phyloP scores from a whole-genome alignment of 2,113 vertebrate species.

The Columba janthina region DNA sequence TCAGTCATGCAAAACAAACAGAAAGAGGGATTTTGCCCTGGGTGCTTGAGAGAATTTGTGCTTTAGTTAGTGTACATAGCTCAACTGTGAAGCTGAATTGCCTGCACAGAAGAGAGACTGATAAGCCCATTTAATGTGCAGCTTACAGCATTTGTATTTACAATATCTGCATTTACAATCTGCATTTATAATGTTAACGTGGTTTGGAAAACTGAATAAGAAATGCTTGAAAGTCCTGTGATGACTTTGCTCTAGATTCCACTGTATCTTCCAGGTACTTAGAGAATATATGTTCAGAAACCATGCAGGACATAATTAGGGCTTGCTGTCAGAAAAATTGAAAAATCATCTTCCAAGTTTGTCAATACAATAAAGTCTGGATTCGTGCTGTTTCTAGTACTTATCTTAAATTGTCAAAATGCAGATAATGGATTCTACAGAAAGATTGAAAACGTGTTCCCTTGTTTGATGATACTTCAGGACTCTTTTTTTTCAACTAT shows the following conservation, averaged over 20 bases:
- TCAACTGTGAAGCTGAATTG: background rate
- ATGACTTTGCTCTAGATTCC: background rate
- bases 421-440: background rate
- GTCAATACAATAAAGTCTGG: background rate
- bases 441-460: background rate
- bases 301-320: background rate
- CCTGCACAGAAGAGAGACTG: background rate
- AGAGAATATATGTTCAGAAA: background rate
- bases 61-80: background rate
- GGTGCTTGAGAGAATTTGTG: constrained; percentile 6
- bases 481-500: background rate
- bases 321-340: background rate
- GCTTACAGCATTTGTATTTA: background rate
- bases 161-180: background rate
- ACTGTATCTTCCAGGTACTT: background rate
- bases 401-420: background rate
- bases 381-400: background rate
- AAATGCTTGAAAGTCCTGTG: constrained; percentile 15
- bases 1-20: constrained; percentile 55
- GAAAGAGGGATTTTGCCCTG: constrained; percentile 42
- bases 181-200: background rate
- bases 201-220: background rate
- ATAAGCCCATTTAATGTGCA: background rate
- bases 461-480: background rate
- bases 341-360: background rate